phyloP scores from a whole-genome alignment of 2,888 invertebrate species.

The Coecobrya sp. region DNA sequence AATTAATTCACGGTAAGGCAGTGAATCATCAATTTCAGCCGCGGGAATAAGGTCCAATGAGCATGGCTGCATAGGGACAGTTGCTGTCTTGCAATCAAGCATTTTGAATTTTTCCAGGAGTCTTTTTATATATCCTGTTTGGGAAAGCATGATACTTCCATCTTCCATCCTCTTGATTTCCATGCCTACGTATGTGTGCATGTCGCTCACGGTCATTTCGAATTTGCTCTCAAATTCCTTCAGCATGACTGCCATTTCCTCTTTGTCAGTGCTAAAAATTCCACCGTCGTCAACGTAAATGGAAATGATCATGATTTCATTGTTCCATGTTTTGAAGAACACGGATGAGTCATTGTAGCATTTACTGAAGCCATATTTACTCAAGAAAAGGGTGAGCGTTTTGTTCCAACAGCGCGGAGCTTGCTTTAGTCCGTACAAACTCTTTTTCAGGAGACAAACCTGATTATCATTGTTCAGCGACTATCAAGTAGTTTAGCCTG shows the following conservation, averaged over 20 bases:
- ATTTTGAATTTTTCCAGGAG: conserved; percentile 68
- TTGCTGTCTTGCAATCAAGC: conserved; percentile 58
- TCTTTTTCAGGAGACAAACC: conserved; percentile 87
- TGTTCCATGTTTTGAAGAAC: background rate
- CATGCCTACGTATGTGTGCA: conserved; percentile 54
- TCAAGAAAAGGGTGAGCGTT: background rate
- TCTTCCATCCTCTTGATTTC: background rate
- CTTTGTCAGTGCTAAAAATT: background rate
- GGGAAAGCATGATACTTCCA: background rate
- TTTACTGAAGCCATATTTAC: background rate
- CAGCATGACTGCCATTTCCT: background rate
- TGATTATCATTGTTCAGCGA: background rate
- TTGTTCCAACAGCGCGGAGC: conserved; percentile 87
- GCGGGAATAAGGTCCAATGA: background rate
- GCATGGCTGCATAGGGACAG: conserved; percentile 59
- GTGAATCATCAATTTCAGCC: background rate
- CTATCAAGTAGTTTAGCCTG: background rate
- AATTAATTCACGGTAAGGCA: conserved; percentile 80
- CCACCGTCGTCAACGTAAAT: conserved; percentile 34
- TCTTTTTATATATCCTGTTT: conserved; percentile 37
- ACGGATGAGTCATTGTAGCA: background rate
- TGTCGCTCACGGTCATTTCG: background rate
- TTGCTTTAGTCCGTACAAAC: conserved; percentile 87
- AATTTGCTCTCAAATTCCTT: background rate
- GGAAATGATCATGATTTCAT: background rate